phyloP scores from a whole-genome alignment of 2,888 invertebrate species.

The Bhutanitis thaidina region DNA sequence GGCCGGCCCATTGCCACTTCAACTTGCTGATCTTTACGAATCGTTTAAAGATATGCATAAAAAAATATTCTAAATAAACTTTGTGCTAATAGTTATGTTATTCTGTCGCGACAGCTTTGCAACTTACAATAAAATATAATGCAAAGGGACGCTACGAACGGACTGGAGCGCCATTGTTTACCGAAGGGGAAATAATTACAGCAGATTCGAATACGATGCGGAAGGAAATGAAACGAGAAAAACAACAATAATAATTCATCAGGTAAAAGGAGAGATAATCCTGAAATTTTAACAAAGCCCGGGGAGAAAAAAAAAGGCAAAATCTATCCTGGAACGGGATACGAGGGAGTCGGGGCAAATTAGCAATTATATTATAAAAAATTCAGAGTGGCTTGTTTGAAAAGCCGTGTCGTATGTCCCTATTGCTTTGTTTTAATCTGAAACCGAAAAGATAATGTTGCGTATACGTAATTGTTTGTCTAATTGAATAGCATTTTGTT shows the following conservation, averaged over 20 bases:
- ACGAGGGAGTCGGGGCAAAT: slow-evolving; percentile 56
- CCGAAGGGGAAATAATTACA: slow-evolving; percentile 71
- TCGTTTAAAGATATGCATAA: too few species aligned
- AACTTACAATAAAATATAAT: slow-evolving; percentile 3
- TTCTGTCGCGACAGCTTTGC: not conserved
- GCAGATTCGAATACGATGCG: slow-evolving; percentile 49
- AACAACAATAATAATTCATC: slow-evolving; percentile 64
- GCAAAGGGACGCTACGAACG: slow-evolving; percentile 11
- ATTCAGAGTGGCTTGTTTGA: slow-evolving; percentile 54
- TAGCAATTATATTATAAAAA: slow-evolving; percentile 73
- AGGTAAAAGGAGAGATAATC: slow-evolving; percentile 64
- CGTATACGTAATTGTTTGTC: slow-evolving; percentile 19
- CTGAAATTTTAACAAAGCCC: slow-evolving; percentile 56
- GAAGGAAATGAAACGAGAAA: slow-evolving; percentile 48
- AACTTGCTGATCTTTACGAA: too few species aligned
- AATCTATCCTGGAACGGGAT: slow-evolving; percentile 38
- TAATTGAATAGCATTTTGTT: slow-evolving; percentile 6
- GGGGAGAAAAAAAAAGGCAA: slow-evolving; percentile 40
- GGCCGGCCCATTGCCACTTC: too few species aligned
- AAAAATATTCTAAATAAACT: too few species aligned
- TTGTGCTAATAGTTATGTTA: not conserved
- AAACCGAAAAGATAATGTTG: slow-evolving; percentile 28
- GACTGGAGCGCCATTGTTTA: slow-evolving; percentile 54
- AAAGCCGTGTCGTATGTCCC: slow-evolving; percentile 46
- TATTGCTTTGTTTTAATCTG: slow-evolving; percentile 44